Evolutionary conservation across 2,797 vertebrate species (phyloP), one percentile per base, ranked within the genome.

Genomic region (Diplodus sargus): DNA sequence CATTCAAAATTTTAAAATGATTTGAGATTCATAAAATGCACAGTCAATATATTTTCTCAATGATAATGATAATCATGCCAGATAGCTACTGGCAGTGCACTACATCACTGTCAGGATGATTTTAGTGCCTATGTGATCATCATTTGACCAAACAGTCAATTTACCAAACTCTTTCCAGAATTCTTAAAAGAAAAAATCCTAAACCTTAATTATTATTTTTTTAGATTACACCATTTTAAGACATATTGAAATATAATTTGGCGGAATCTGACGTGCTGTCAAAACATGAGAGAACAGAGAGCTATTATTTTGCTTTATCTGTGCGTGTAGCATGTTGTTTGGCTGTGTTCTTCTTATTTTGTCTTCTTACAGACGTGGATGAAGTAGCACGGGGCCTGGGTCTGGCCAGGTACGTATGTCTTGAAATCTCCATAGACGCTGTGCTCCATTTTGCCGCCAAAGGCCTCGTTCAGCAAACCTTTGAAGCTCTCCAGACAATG

Each of bases 311-410:
- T 28, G 22, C 5, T 13, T 1, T 23, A 1, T 17, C 13, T 43
- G 42, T 61, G 39, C 51, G 54, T 45, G 42, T 12, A 10, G 23
- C 10, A 12, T 1, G 57, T 2, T 14, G 22, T 11, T 8, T n/a
- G 42, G 10, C 8, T 0, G 16, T 51, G n/a, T 28, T 23, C 43
- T 96, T 92, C 43, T 96, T 92, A 99, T 48, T 85, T 92, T 0
- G 66, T 97, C 91, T 92, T 99, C 94, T 97, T 96, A 83, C 97
- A 95, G 2, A 99, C 97, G 0, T 99, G 98, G 92, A 99, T 97
- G 93, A 99, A 99, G 89, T 99, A 99, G 92, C 98, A 98, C 2
- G 98, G 98, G 0, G 91, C 54, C 0, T 95, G 87, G 61, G 78
- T 81, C 91, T 98, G 96, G 42, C 94, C 96, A 0, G 94, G 89